Base-by-base conservation (phyloP, 2,797 vertebrate genomes). In the Gambelia wislizenii region DNA sequence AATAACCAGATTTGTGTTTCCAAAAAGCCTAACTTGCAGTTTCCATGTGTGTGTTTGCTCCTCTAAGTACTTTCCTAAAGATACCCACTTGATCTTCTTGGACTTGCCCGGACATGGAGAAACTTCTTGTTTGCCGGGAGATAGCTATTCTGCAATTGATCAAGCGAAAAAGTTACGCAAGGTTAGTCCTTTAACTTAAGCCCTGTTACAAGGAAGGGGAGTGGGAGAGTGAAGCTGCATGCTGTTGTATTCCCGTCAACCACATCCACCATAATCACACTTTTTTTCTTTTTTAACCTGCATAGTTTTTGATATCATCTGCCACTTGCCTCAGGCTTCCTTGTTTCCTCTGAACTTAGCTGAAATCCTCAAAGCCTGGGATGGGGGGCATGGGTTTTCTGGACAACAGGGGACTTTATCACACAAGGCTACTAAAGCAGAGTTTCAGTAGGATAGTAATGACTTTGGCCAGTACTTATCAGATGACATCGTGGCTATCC, bases 91-190 rank as follows among this genome's bases (percentile, higher is more conserved):
- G 79, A 25, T 88, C 70, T 75, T 54, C 13, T 2, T 88, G 74
- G 87, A 88, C 56, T 25, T 88, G 54, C 87, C 87, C 39, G 87
- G 87, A 25, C 79, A 83, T 9, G 87, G 87, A 27, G 69, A 74
- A 61, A 83, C 69, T 30, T 83, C 87, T 61, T 80, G 87, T 33
- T 25, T 88, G 42, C 54, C 72, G 13, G 69, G 67, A 64, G 79
- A 88, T 36, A 49, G 22, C n/a, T 88, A 83, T 42, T 36, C 12
- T 3, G 69, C 79, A 20, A 4, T 47, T 12, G 67, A 69, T 16
- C 86, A 87, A 39, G 79, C 54, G 10, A 74, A 47, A 74, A 72
- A 36, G 33, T 16, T 88, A 75, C 69, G 30, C 42, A 69, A 83
- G 69, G 87, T 88, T n/a, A 83, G 87, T 14, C 13, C 47, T 49